These are phyloP conservation scores for Pangasianodon hypophthalmus DNA, from an alignment of 2,113 vertebrate genomes.

Conservation along the genomic window DNA sequence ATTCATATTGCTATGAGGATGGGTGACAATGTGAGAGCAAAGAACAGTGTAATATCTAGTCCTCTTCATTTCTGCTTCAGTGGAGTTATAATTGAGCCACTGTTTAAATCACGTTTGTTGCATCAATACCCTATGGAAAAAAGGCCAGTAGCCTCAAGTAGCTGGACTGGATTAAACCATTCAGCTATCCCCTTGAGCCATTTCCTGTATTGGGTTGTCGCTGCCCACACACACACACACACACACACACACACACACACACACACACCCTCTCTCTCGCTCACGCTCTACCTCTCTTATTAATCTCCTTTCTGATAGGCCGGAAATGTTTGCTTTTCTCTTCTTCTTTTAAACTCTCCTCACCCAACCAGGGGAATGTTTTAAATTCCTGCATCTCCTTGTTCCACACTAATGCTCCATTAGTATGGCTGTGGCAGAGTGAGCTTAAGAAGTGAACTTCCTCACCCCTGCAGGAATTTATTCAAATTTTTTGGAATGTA, in stretches of 20 bases:
- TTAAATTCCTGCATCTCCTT: conserved; percentile 69
- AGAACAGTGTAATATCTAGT: conserved; percentile 20
- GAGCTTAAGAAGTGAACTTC: conserved; percentile 4
- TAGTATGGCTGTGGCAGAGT: conserved; percentile 25
- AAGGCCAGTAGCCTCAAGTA: conserved; percentile 52
- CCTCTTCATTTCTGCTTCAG: conserved; percentile 34
- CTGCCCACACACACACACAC: conserved; percentile 11
- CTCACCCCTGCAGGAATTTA: neutral
- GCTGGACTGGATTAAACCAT: conserved; percentile 37
- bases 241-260: conserved; percentile 13
- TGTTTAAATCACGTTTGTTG: conserved; percentile 59
- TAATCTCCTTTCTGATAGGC: conserved; percentile 2
- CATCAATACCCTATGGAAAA: conserved; percentile 57
- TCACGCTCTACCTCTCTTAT: neutral
- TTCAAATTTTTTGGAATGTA: neutral
- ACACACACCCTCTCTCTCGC: neutral
- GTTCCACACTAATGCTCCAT: conserved; percentile 59
- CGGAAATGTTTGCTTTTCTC: conserved; percentile 36
- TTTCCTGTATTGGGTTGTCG: conserved; percentile 41
- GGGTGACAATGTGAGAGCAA: conserved; percentile 10
- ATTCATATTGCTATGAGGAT: neutral
- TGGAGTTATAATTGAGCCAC: conserved; percentile 57
- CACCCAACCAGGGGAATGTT: conserved; percentile 65
- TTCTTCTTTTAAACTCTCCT: conserved; percentile 52
- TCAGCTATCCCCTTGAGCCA: conserved; percentile 3